phyloP scores from a whole-genome alignment of 2,113 vertebrate genomes.

The Isurus oxyrinchus region DNA sequence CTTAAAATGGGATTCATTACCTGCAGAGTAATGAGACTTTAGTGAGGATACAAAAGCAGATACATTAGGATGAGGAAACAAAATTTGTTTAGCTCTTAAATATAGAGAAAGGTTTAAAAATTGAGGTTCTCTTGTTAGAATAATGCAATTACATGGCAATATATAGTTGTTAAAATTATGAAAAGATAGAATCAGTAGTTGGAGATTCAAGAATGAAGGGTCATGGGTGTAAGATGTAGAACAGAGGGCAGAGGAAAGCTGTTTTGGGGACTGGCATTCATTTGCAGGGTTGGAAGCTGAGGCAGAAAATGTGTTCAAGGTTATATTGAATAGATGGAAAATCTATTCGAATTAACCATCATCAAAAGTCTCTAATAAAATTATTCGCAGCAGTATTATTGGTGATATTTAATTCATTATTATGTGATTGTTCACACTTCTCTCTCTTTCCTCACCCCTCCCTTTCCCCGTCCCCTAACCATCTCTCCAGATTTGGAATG shows the following conservation, averaged over 20 bases:
- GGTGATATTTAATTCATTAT: neutral
- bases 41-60: neutral
- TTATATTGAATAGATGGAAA: neutral
- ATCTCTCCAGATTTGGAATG: conserved; percentile 73
- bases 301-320: neutral
- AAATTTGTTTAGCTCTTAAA: neutral
- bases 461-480: no score
- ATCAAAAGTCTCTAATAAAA: neutral
- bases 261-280: neutral
- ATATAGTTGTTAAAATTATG: neutral
- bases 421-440: conserved; percentile 15
- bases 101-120: neutral
- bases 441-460: conserved; percentile 28
- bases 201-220: neutral
- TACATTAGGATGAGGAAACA: neutral
- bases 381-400: neutral
- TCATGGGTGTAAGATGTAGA: neutral
- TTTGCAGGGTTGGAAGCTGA: neutral
- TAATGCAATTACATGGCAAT: neutral
- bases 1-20: neutral
- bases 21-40: neutral
- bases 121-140: neutral
- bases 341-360: neutral
- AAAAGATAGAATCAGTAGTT: neutral
- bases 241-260: neutral